A percentile compares a stretch with the other conserved stretches of the same genome.
These are phyloP conservation scores for Brachypalpus laphriformis DNA, from an alignment of 2,888 invertebrate genomes.

Conservation along the genomic window DNA sequence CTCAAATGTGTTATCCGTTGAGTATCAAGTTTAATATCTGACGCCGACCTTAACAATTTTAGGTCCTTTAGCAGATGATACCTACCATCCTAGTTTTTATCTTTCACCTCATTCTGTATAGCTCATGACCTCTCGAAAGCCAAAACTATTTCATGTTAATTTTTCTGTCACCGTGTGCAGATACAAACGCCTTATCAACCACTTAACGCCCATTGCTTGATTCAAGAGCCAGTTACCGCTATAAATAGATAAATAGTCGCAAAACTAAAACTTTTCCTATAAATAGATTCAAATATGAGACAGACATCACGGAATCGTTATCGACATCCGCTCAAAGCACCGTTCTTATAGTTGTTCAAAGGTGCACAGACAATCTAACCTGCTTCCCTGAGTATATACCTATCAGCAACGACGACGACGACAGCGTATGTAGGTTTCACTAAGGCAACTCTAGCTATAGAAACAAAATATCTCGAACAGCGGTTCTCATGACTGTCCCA, in stretches of 20 bases:
- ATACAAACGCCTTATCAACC: neutral
- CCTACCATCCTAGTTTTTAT: no score
- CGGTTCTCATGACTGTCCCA: conserved; percentile 34
- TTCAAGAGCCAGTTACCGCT: conserved; percentile 20
- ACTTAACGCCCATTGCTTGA: neutral
- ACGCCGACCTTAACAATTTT: no score
- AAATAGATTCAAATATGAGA: conserved; percentile 42
- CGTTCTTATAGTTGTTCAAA: conserved; percentile 39
- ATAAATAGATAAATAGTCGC: conserved; percentile 50
- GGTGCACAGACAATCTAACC: conserved; percentile 37
- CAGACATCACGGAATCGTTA: conserved; percentile 38
- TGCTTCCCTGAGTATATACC: conserved; percentile 14
- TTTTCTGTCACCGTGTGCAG: no score
- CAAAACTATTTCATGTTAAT: no score
- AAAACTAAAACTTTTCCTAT: conserved; percentile 37
- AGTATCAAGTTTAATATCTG: no score
- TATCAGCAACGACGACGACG: no score
- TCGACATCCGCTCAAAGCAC: conserved; percentile 61
- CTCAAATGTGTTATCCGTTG: no score
- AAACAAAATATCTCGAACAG: conserved; percentile 21
- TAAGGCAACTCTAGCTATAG: neutral
- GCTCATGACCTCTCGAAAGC: no score
- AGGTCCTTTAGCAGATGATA: no score
- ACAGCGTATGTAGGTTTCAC: conserved; percentile 18
- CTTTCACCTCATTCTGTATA: no score